Evolutionary conservation across 2,797 vertebrate species (phyloP), one percentile per base, ranked within the genome.

Genomic region (Myiotriccus ornatus): DNA sequence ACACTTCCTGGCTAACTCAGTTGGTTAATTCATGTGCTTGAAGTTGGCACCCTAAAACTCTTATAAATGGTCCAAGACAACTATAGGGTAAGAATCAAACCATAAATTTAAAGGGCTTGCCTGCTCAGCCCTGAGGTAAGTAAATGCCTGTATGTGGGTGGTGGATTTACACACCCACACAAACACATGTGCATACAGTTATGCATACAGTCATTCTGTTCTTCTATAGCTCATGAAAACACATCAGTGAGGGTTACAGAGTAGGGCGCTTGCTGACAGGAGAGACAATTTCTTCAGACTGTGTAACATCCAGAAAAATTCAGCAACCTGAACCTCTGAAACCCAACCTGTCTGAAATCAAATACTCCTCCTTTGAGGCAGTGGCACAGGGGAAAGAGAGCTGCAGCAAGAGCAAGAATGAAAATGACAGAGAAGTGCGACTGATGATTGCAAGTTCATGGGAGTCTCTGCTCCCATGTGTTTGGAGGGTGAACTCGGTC

Each of bases 401-500:
- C 7, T 84, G 57, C 57, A 84, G 30, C n/a, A 69, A 87, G 32
- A 78, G 6, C 5, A 71, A 59, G 69, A 71, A 44, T 6, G 43
- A 83, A 64, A 89, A 81, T 20, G 17, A 39, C 32, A 55, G 23
- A 74, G 65, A 39, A 49, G 13, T 1, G 2, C 0, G 0, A 35
- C 32, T 76, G 59, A 15, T 37, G 56, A 44, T 5, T 46, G 4
- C n/a, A 69, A 35, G 14, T 57, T 59, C 0, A 0, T 0, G 1
- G 27, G 10, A 87, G 12, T 20, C 39, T 83, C 37, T 71, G 46
- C 12, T 73, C 16, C 63, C 1, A 0, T 28, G 20, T 37, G 19
- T 65, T 78, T 71, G 59, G 19, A 35, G 6, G 21, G n/a, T 0
- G 0, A 65, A 35, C 30, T 83, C 0, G 0, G 14, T 15, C 41